Percentiles rank a stretch among this genome's conserved stretches.
phyloP scores from a whole-genome alignment of 2,797 vertebrate genomes.

The Sebastolobus altivelis region DNA sequence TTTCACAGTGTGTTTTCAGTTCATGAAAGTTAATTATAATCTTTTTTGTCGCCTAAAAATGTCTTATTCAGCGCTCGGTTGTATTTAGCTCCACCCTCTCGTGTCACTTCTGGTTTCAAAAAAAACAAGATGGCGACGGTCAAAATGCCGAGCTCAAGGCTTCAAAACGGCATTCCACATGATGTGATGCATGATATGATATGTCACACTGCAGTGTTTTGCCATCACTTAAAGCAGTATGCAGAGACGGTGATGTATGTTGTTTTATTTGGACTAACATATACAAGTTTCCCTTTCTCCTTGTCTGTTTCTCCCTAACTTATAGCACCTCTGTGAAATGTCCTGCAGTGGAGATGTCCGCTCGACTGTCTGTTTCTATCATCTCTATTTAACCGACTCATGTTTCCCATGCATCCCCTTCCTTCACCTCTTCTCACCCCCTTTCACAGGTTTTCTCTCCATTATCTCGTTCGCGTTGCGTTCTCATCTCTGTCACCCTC shows the following conservation, averaged over 20 bases:
- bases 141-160: too few species aligned
- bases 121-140: too few species aligned
- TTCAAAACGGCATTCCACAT: too few species aligned
- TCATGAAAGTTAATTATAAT: too few species aligned
- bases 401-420: slow-evolving; percentile 24
- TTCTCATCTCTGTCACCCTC: slow-evolving; percentile 75
- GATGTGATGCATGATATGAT: too few species aligned
- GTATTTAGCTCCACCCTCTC: too few species aligned
- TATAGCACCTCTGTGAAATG: slow-evolving; percentile 28
- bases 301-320: slow-evolving; percentile 17
- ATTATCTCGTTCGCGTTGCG: slow-evolving; percentile 66
- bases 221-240: background rate
- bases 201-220: slow-evolving; percentile 15
- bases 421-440: slow-evolving; percentile 46
- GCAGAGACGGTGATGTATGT: background rate
- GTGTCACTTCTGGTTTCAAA: too few species aligned
- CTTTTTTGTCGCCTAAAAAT: too few species aligned
- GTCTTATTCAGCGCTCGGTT: rapidly evolving
- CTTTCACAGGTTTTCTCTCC: slow-evolving; percentile 73
- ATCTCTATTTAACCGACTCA: slow-evolving; percentile 51
- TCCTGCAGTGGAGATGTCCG: slow-evolving; percentile 22
- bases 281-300: background rate
- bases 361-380: slow-evolving; percentile 53
- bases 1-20: too few species aligned
- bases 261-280: slow-evolving; percentile 5